These are phyloP conservation scores for Naja naja DNA, from an alignment of 2,113 vertebrate species.

Conservation along the genomic window DNA sequence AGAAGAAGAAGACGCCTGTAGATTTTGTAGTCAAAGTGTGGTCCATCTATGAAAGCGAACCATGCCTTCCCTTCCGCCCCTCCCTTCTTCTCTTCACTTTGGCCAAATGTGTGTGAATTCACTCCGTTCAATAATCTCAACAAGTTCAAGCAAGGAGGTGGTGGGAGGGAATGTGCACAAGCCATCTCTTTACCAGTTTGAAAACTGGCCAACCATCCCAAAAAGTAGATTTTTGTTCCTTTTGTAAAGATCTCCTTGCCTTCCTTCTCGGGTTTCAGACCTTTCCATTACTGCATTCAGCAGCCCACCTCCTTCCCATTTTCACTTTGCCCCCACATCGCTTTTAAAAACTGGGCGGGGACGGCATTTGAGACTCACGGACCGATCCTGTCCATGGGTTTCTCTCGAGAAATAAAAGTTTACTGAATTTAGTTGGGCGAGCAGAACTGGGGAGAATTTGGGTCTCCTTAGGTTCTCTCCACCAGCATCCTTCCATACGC, in stretches of 20 bases:
- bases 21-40: not conserved
- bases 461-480: not conserved
- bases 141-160: not conserved
- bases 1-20: not conserved
- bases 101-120: constrained; percentile 27
- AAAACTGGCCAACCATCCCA: not conserved
- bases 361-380: not conserved
- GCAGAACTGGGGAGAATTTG: not conserved
- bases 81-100: not conserved
- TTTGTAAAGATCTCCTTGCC: not conserved
- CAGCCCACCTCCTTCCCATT: not conserved
- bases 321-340: too few species aligned
- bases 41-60: constrained; percentile 1
- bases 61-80: not conserved
- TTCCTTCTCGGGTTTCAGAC: not conserved
- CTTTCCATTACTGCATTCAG: not conserved
- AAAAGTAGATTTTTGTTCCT: not conserved
- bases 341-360: not conserved
- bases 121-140: not conserved
- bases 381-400: too few species aligned
- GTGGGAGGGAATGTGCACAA: not conserved
- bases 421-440: not conserved
- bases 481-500: not conserved
- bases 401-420: not conserved
- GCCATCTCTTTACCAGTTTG: not conserved